phyloP scores from a whole-genome alignment of 2,113 vertebrate genomes.

The Lepisosteus osseus region DNA sequence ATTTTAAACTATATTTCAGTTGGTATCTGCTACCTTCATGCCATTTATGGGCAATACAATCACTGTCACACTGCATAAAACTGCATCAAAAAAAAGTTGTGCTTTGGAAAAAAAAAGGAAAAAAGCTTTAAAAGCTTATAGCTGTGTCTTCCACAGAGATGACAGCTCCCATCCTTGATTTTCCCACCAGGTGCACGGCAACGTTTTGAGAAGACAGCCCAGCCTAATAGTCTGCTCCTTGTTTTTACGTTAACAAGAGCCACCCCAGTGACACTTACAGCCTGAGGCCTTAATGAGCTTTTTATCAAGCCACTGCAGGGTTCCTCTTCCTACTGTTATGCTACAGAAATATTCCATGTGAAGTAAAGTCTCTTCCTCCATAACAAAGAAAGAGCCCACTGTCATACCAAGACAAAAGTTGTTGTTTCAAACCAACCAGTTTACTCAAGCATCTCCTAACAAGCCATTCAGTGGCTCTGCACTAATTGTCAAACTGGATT shows the following conservation, averaged over 20 bases:
- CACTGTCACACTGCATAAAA: too few species aligned
- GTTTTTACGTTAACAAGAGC: neutral
- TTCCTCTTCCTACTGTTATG: constrained; percentile 34
- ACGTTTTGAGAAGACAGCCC: neutral
- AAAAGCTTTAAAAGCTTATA: neutral
- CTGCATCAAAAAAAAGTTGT: too few species aligned
- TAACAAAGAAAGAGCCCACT: constrained; percentile 39
- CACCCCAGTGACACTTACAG: neutral
- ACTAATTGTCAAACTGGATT: constrained; percentile 59
- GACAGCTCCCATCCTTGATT: neutral
- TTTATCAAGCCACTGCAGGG: neutral
- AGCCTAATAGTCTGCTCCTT: neutral
- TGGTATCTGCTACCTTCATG: too few species aligned
- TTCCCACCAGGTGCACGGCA: constrained; percentile 2
- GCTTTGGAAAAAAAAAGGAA: too few species aligned
- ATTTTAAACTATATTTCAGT: too few species aligned
- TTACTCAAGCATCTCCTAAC: constrained; percentile 61
- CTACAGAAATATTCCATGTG: constrained; percentile 40
- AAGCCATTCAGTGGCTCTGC: constrained; percentile 60
- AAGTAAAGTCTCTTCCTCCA: constrained; percentile 38
- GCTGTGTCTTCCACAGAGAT: neutral
- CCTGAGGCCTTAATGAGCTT: neutral
- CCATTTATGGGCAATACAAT: too few species aligned
- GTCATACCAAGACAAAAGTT: constrained; percentile 49
- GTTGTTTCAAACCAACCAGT: constrained; percentile 49